phyloP scores from a whole-genome alignment of 2,113 vertebrate species.

The Percina caprodes region DNA sequence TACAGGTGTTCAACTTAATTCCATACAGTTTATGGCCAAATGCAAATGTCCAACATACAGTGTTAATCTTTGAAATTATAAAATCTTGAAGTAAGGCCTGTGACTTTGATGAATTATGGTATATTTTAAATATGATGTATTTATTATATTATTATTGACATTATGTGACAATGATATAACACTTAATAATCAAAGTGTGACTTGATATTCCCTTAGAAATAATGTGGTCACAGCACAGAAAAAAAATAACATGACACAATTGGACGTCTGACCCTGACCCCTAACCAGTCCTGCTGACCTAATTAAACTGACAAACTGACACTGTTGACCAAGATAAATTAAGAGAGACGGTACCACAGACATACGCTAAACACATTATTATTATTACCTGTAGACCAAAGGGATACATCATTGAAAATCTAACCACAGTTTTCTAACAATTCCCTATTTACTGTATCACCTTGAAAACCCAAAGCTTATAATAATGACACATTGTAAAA shows the following conservation, averaged over 20 bases:
- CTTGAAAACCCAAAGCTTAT: neutral
- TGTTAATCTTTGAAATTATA: neutral
- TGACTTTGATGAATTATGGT: neutral
- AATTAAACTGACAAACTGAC: constrained; percentile 6
- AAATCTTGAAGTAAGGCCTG: neutral
- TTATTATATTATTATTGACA: neutral
- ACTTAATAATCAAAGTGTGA: neutral
- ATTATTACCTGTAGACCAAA: neutral
- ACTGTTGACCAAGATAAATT: neutral
- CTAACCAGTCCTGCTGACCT: constrained; percentile 7
- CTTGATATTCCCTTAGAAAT: neutral
- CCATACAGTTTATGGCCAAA: neutral
- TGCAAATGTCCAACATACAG: neutral
- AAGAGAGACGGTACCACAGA: neutral
- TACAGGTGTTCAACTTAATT: neutral
- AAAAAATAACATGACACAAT: neutral
- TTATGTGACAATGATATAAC: neutral
- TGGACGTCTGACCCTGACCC: neutral
- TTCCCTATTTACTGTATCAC: too few species aligned
- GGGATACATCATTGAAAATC: neutral
- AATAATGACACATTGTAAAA: neutral
- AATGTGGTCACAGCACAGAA: neutral
- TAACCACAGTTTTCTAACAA: neutral
- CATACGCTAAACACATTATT: neutral
- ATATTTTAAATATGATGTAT: neutral